phyloP scores from a whole-genome alignment of 2,797 vertebrate species.

The Spheniscus humboldti region DNA sequence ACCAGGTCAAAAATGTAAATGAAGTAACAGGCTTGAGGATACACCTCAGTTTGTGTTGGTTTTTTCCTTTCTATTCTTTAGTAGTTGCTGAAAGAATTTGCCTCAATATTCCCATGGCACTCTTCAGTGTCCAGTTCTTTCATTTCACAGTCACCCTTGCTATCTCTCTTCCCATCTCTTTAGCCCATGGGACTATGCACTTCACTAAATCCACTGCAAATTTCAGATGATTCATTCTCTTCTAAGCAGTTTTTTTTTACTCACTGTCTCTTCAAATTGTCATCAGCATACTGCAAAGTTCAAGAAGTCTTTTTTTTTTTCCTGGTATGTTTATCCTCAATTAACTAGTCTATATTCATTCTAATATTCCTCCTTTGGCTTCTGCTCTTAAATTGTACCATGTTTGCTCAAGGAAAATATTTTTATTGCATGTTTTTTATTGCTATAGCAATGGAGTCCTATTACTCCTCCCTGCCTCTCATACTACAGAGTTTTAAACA shows the following conservation, averaged over 20 bases:
- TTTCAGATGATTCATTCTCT: background rate
- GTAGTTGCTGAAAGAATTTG: background rate
- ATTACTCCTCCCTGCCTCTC: background rate
- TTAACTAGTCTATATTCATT: background rate
- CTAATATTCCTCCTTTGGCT: background rate
- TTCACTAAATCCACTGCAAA: slow-evolving; percentile 8
- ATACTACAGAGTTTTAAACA: background rate
- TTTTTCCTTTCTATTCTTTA: background rate
- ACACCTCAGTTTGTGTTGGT: background rate
- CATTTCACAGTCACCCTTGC: background rate
- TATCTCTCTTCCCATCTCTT: background rate
- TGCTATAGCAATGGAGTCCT: background rate
- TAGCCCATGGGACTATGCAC: background rate
- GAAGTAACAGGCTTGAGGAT: background rate
- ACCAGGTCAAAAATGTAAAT: background rate
- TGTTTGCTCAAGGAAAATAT: background rate
- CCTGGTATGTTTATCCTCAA: background rate
- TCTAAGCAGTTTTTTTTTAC: background rate
- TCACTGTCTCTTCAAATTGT: slow-evolving; percentile 1
- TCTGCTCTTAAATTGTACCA: background rate
- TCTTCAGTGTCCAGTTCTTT: slow-evolving; percentile 4
- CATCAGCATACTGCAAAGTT: background rate
- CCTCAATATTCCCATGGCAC: background rate
- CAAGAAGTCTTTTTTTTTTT: background rate
- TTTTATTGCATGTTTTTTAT: background rate